Conservation (phyloP, 2,888 invertebrate genomes). For the Schizotus pectinicornis region DNA sequence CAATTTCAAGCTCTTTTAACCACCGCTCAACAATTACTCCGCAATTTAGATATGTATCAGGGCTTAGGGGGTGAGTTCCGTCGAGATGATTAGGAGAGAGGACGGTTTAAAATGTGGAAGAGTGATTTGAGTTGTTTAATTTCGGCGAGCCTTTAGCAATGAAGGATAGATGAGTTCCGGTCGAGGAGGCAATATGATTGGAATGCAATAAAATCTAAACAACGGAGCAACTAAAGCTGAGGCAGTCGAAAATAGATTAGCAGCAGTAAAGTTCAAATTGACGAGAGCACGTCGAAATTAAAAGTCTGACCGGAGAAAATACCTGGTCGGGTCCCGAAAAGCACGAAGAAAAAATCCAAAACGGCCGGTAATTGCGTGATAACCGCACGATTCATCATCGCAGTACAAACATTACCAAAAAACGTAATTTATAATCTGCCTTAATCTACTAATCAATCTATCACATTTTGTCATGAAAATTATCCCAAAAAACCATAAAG, state of each 20-base stretch:
- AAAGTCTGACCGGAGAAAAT: conserved; percentile 27
- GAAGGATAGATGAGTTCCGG: conserved; percentile 22
- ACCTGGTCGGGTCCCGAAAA: conserved; percentile 11
- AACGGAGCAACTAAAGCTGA: conserved; percentile 2
- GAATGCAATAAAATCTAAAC: conserved; percentile 19
- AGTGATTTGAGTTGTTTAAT: background rate
- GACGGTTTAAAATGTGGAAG: background rate
- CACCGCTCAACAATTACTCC: conserved; percentile 58
- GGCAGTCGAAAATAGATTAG: conserved; percentile 33
- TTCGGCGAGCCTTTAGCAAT: background rate
- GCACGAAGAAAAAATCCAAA: conserved; percentile 27
- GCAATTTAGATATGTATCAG: conserved; percentile 60
- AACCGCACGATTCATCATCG: conserved; percentile 50
- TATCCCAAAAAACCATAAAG: conserved; percentile 47
- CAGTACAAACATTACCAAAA: conserved; percentile 47
- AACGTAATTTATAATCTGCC: conserved; percentile 45
- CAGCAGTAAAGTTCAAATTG: conserved; percentile 35
- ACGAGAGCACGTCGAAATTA: conserved; percentile 27
- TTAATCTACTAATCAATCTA: conserved; percentile 54
- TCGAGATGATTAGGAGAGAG: background rate
- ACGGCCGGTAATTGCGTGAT: conserved; percentile 48
- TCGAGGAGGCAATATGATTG: conserved; percentile 14
- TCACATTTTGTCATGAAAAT: conserved; percentile 56
- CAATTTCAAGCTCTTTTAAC: conserved; percentile 61
- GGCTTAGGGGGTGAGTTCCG: conserved; percentile 19